Evolutionary conservation across 1,140 invertebrate species (phyloP).

Genomic region (Stratiolaelaps scimitus): DNA sequence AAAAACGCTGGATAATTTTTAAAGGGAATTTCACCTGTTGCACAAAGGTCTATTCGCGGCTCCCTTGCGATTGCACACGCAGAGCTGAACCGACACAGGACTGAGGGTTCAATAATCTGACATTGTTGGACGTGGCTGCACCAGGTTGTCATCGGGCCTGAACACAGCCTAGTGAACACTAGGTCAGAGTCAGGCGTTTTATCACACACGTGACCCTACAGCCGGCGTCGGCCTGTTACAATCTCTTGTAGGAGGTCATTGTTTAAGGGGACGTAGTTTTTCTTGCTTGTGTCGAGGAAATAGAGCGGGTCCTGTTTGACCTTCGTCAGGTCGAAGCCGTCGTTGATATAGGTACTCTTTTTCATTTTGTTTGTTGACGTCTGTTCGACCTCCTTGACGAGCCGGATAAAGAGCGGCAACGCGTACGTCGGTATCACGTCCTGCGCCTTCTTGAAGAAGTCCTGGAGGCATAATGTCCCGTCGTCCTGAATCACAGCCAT

Average conservation of each 20-base stretch:
- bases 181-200: no score
- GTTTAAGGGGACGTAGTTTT: slow-evolving; percentile 52
- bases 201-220: no score
- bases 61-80: no score
- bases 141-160: no score
- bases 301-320: slow-evolving; percentile 44
- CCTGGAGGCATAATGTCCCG: slow-evolving; percentile 53
- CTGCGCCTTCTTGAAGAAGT: slow-evolving; percentile 38
- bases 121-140: no score
- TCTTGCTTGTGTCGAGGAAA: slow-evolving; percentile 43
- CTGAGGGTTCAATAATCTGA: no score
- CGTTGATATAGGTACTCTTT: slow-evolving; percentile 78
- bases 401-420: slow-evolving; percentile 69
- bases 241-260: slow-evolving; percentile 48
- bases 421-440: slow-evolving; percentile 67
- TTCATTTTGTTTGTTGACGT: slow-evolving; percentile 89
- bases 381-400: slow-evolving; percentile 65
- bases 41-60: no score
- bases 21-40: no score
- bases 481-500: slow-evolving; percentile 88
- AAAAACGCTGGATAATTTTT: no score
- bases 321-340: slow-evolving; percentile 67
- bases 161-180: no score
- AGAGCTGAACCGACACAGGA: no score
- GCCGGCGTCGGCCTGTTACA: slow-evolving; percentile 9